Evolutionary conservation across 2,888 invertebrate genomes (phyloP), one percentile per base, ranked within the genome.

Genomic region (Watsonalla binaria): DNA sequence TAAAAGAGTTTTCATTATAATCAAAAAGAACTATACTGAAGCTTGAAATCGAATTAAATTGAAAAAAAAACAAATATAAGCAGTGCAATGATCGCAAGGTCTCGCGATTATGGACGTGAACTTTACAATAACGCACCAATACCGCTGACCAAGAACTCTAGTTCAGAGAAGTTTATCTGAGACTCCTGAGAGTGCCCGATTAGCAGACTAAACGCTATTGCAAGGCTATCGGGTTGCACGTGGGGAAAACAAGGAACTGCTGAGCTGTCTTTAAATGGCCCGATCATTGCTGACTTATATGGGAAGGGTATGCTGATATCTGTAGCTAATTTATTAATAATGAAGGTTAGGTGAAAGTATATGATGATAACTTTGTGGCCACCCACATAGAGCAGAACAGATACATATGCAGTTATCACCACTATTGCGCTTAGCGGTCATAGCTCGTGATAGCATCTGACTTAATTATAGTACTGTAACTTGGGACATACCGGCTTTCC

Each of bases 401-500:
- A 24, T 24, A 24, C 24, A 24, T 24, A 4, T 4, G 24, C 24
- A 24, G 24, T 24, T 24, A 24, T 4, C 24, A 1, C 24, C 1
- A 24, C 1, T 24, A 2, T 24, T 24, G 1, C 1, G 24, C 24
- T 24, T 24, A 24, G 24, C 24, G 24, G 2, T 24, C 24, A 24
- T 24, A 24, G 4, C 24, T 24, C 1, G 24, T 24, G 24, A 24
- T 4, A 24, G 24, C 24, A 24, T 11, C 5, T 1, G 11, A 11
- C 5, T 8, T 0, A 42, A 51, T 6, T 5, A 9, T 33, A 9
- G 7, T 35, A 11, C 37, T 15, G 5, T 6, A 50, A 33, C 9
- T 9, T 33, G 51, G 15, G 8, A 78, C 86, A 81, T 11, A 89
- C 90, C 79, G 88, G 86, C 58, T 89, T 88, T 53, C 78, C 86